phyloP scores from a whole-genome alignment of 1,140 invertebrate species.

The Drosophila auraria region DNA sequence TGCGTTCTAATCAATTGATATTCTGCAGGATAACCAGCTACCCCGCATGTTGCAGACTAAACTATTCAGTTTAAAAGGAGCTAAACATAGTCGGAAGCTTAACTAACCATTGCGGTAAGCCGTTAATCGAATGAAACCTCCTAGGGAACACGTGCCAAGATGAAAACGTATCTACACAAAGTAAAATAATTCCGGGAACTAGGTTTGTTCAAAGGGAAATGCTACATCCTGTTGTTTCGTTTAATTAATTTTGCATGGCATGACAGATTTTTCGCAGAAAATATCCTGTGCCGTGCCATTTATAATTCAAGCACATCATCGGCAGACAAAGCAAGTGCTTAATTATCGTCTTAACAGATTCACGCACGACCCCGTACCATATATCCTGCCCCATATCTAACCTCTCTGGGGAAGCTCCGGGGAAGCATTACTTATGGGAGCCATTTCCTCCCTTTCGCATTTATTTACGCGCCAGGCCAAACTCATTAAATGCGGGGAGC shows the following conservation, averaged over 20 bases:
- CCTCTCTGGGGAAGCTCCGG: constrained; percentile 24
- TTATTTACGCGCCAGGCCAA: constrained; percentile 50
- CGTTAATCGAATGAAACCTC: constrained; percentile 44
- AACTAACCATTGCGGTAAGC: constrained; percentile 43
- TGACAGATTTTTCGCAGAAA: constrained; percentile 18
- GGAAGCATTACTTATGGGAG: constrained; percentile 50
- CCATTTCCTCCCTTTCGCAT: constrained; percentile 55
- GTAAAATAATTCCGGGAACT: not conserved
- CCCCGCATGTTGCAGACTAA: not conserved
- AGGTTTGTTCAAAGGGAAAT: constrained; percentile 2
- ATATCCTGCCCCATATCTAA: constrained; percentile 26
- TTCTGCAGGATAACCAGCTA: not conserved
- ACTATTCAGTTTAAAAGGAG: constrained; percentile 49
- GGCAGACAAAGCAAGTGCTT: constrained; percentile 54
- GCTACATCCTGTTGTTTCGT: constrained; percentile 8
- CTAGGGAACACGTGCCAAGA: not conserved
- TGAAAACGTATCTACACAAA: not conserved
- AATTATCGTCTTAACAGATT: constrained; percentile 62
- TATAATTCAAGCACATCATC: constrained; percentile 59
- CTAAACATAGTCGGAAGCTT: constrained; percentile 44
- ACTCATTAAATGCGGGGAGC: constrained; percentile 62
- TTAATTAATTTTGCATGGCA: constrained; percentile 19
- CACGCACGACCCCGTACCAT: constrained; percentile 18
- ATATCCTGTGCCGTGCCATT: constrained; percentile 16
- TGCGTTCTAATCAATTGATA: constrained; percentile 71